Evolutionary conservation across 2,888 invertebrate species (phyloP).

Genomic region (Dryocosmus kuriphilus): DNA sequence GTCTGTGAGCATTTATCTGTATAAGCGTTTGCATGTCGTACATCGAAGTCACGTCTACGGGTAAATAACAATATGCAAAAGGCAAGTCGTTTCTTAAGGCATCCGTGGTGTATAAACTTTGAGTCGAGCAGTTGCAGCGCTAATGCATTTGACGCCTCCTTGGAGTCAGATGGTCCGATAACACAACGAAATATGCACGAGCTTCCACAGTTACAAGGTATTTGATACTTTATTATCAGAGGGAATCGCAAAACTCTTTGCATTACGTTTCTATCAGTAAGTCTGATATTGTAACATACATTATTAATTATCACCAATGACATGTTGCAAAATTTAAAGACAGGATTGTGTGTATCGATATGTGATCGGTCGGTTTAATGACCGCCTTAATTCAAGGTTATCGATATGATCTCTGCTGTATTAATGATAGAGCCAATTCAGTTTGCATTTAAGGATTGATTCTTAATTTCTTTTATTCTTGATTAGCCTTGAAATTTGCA

Average conservation of each 20-base stretch:
- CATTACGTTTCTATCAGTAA: not conserved
- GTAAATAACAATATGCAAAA: not conserved
- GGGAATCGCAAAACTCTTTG: not conserved
- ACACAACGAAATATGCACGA: not conserved
- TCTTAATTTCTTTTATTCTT: not conserved
- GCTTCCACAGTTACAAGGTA: conserved; percentile 21
- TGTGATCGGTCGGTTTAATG: not conserved
- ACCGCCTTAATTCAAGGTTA: not conserved
- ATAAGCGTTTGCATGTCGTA: not conserved
- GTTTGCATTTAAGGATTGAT: not conserved
- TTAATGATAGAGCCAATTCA: not conserved
- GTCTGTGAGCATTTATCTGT: not conserved
- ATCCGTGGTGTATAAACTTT: not conserved
- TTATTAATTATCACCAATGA: not conserved
- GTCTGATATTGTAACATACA: not conserved
- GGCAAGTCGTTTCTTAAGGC: not conserved
- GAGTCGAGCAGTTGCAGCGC: not conserved
- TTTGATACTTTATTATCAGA: conserved; percentile 21
- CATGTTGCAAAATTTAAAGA: not conserved
- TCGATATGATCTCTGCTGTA: not conserved
- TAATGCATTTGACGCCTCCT: not conserved
- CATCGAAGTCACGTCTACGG: not conserved
- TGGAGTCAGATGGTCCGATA: conserved; percentile 12
- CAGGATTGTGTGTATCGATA: not conserved
- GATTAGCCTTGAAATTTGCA: too few species aligned